Base-by-base conservation (phyloP, 2,797 vertebrate genomes). In the Gymnothorax reevesii region DNA sequence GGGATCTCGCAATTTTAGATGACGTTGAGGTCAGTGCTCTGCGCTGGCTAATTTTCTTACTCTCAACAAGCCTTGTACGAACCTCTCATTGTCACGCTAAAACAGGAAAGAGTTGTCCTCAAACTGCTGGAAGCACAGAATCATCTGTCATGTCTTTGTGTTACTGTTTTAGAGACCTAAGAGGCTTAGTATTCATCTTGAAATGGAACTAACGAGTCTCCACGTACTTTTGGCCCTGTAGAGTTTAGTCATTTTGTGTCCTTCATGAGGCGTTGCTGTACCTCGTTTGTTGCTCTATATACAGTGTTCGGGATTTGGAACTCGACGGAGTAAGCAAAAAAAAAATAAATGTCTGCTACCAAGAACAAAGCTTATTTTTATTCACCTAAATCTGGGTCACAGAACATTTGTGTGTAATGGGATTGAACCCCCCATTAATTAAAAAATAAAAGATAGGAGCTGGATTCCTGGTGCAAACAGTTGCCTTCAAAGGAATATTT, bases 401-500 rank as follows among this genome's bases (percentile, higher is more conserved):
- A 22, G 15, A 5, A 42, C 33, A 5, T 20, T 7, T 75, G 71
- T 75, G 42, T 54, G 13, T 10, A 79, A 79, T 54, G 49, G 75
- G 75, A 54, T 6, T 25, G 27, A 49, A 75, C 4, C 3, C 49
- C 6, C 20, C 15, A 17, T 57, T 42, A 17, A 77, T 75, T 64
- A 25, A 82, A 57, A 83, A 88, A 84, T 82, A 87, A 83, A 77
- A 66, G 64, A 42, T 42, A 42, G 33, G 33, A 42, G 33, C 33
- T 42, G 1, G 88, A 87, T 77, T 85, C 62, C 86, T 87, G 82
- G 73, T 83, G 64, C 57, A 73, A 79, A 77, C 55, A 82, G 54
- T 87, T 83, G 71, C 42, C 87, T 88, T 90, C 89, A 90, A 89
- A 90, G 82, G 89, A 89, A 89, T 91, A 57, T 82, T 88, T 88